Evolutionary conservation across 2,113 vertebrate species (phyloP), one percentile per base, ranked within the genome.

Genomic region (Aptenodytes forsteri): DNA sequence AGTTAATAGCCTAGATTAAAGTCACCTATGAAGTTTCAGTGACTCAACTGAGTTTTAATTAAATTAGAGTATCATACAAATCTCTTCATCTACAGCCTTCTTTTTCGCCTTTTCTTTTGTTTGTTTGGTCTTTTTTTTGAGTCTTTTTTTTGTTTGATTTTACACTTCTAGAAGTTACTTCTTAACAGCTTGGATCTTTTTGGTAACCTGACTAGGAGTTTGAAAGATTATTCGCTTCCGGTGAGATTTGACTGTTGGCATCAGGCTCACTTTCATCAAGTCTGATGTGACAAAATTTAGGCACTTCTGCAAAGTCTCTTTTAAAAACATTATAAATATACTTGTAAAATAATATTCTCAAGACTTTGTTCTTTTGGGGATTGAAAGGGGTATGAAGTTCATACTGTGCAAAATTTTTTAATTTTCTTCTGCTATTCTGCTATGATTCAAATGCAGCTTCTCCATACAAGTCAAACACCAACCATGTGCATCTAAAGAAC

Each of bases 251-350:
- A 97, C 96, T 94, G 86, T 97, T 97, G 98, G 98, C 98, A 96
- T 98, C 97, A 97, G 98, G 97, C 97, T 98, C 85, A 94, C 94
- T 87, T 98, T 96, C 97, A 98, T 98, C 98, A 98, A 98, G 98
- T 98, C 98, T 98, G 98, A 98, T 98, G 98, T 98, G 98, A 98
- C 98, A 98, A 98, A 98, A 98, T 98, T 98, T 98, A 99, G 98
- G 98, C 98, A 99, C 98, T 99, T 99, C 98, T 98, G 98, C 98
- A 99, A 98, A 98, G 98, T 98, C 98, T 98, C 97, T 98, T 98
- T 98, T 98, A 98, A 98, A 99, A 99, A 98, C 97, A 97, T 98
- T 98, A 98, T 98, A 98, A 98, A 98, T 98, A 98, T 98, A 98
- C 95, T 98, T 19, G 77, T 98, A 98, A 98, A 99, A 99, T 98